Base-by-base conservation (phyloP, 1,140 invertebrate species). In the Chironomus tepperi region DNA sequence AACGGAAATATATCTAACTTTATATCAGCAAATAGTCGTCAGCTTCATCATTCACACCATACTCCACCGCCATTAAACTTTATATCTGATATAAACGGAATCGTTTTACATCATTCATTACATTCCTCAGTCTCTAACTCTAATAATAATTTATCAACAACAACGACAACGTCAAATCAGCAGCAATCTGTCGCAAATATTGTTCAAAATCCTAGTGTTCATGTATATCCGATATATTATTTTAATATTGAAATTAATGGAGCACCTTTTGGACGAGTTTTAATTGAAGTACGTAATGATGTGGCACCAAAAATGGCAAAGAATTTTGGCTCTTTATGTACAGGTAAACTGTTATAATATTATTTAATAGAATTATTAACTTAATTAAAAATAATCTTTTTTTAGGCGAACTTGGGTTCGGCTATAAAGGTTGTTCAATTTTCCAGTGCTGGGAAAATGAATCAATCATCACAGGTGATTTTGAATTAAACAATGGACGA, bases 241-340 rank as follows among this genome's bases (percentile, higher is more conserved):
- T 91, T 93, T 79, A 90, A 91, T 78, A 87, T 93, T 76, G 91
- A 93, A 77, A 88, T 91, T 15, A 90, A 91, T 79, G 89, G 89
- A 12, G 81, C 86, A 18, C 85, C 87, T 0, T 85, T 88, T 75
- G 93, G 93, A 0, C 85, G 93, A 16, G 87, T 95, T 73, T 87
- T 95, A 5, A 90, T 95, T 76, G 92, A 97, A 84, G 89, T 95
- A 8, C 88, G 92, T 76, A 89, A 89, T 7, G 92, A 96, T 82
- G 88, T 89, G 6, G 93, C 93, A 3, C 95, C 95, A 3, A 93
- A 91, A 79, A 97, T 97, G 87, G 90, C 92, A 21, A 92, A 93
- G 80, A 97, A 97, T 82, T 97, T 97, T 82, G 87, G 89, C 75
- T 86, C 90, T 0, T 83, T 97, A 3, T 88, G 91, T 10, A 92